Base-by-base conservation (phyloP, 2,888 invertebrate species). In the Netelia virgata region DNA sequence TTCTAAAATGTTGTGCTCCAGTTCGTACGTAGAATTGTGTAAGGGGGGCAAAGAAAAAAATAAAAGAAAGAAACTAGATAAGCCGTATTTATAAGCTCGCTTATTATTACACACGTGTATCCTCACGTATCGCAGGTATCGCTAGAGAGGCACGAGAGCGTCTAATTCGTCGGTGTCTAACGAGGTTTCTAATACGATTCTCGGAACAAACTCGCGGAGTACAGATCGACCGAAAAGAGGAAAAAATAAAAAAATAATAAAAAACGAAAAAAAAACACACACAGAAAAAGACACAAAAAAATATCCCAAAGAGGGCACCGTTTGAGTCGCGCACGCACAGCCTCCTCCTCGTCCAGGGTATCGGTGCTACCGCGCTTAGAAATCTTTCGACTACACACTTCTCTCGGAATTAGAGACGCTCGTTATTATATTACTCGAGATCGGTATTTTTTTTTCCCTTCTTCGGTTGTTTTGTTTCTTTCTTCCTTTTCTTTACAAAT, bases 131-230 rank as follows among this genome's bases (percentile, higher is more conserved):
- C 18, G 11, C n/a, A 53, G 23, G 55, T 70, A 64, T 28, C 47
- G 41, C 23, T 28, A 28, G 28, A 28, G 18, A 63, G 69, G 53
- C 75, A 81, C 77, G 84, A 73, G 59, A 81, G 72, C 43, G 66
- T 77, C 80, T 63, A 57, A 78, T 79, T 74, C 70, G 41, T 69
- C 64, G 74, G 53, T 77, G 68, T 83, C 75, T 84, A 84, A 84
- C 81, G 74, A 84, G 68, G 57, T 81, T 70, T 84, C 84, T 81
- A 84, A 84, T 84, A 81, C 81, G 84, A 69, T 84, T 84, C 84
- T 77, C 8, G 47, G 81, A 84, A 28, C 28, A 28, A 84, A 76
- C 23, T 63, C 9, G 10, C 23, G 66, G 1, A 23, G 50, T 66
- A 64, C 75, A 50, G 70, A 68, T 28, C 59, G 43, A 47, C 72